These are phyloP conservation scores for Prunella himalayana DNA, from an alignment of 2,113 vertebrate genomes.

Conservation along the genomic window DNA sequence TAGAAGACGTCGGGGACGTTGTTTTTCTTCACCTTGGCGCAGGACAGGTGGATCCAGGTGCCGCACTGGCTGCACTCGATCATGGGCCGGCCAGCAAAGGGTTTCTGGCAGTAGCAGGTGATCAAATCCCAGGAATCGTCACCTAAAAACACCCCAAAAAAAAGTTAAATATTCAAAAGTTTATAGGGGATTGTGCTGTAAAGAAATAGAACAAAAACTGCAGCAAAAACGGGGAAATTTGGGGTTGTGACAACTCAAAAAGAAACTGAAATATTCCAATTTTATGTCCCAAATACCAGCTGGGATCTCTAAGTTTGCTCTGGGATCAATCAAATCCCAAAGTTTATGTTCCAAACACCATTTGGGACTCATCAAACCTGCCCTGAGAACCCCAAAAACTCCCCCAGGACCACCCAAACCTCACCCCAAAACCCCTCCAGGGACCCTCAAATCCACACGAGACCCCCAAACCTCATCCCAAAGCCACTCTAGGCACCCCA, in stretches of 20 bases:
- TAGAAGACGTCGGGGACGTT: background rate
- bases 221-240: background rate
- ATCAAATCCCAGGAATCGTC: background rate
- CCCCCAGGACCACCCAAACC: background rate
- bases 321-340: too few species aligned
- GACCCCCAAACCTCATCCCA: too few species aligned
- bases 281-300: background rate
- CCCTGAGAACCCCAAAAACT: too few species aligned
- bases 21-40: background rate
- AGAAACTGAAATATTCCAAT: too few species aligned
- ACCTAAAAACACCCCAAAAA: background rate
- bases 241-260: background rate
- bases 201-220: fast-evolving
- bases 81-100: background rate
- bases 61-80: background rate
- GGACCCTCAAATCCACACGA: too few species aligned
- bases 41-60: background rate
- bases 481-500: too few species aligned
- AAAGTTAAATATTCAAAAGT: too few species aligned
- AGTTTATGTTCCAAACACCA: too few species aligned
- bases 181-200: too few species aligned
- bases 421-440: too few species aligned
- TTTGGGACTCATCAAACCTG: too few species aligned
- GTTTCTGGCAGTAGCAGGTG: background rate
- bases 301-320: too few species aligned